These are phyloP conservation scores for Nibea coibor DNA, from an alignment of 2,113 vertebrate species.

Conservation along the genomic window DNA sequence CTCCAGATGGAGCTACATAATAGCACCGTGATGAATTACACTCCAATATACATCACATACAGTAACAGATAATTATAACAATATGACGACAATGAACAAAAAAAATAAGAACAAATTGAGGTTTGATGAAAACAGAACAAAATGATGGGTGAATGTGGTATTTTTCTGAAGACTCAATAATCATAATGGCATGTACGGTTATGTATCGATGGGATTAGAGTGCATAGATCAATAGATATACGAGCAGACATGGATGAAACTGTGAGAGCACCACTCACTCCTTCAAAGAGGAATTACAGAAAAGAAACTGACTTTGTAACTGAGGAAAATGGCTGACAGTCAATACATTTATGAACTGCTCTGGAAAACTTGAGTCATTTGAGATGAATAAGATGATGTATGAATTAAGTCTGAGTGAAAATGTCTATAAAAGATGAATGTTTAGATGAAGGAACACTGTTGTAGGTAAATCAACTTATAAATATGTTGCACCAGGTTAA, in stretches of 20 bases:
- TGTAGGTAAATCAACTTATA: constrained; percentile 68
- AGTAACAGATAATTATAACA: constrained; percentile 60
- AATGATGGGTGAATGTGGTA: not conserved
- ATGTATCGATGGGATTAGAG: constrained; percentile 2
- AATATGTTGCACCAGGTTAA: constrained; percentile 68
- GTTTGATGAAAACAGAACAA: constrained; percentile 61
- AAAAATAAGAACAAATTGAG: constrained; percentile 60
- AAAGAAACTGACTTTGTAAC: not conserved
- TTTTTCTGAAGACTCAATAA: constrained; percentile 4
- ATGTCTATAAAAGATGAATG: not conserved
- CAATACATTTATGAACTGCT: constrained; percentile 1
- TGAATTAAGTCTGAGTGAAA: constrained; percentile 20
- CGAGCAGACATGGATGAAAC: constrained; percentile 21
- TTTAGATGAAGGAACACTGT: constrained; percentile 50
- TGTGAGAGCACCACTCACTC: constrained; percentile 43
- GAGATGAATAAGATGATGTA: not conserved
- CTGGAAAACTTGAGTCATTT: constrained; percentile 12
- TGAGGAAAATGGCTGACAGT: not conserved
- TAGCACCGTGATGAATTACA: constrained; percentile 80
- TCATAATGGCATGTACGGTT: not conserved
- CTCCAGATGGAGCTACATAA: constrained; percentile 65
- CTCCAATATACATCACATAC: constrained; percentile 67
- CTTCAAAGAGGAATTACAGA: constrained; percentile 41
- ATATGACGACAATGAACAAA: constrained; percentile 54
- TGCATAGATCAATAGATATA: constrained; percentile 35